A percentile compares a stretch with the other conserved stretches of the same genome.
Conservation (phyloP, 2,888 invertebrate species). For the Metallyticus violacea region DNA sequence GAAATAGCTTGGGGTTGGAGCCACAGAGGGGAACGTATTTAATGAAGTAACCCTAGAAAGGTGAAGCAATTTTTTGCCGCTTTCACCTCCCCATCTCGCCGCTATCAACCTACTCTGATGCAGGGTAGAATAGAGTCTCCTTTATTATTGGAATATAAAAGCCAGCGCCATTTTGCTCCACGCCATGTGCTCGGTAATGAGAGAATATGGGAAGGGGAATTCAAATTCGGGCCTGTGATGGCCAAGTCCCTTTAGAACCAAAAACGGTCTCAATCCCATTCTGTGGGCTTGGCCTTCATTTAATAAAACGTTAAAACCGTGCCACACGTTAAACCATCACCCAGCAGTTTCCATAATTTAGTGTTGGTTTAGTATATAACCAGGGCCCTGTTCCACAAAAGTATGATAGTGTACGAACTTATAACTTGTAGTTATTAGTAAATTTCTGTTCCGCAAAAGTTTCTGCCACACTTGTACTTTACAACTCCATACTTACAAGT, state of each 20-base stretch:
- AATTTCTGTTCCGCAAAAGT: no score
- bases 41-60: neutral
- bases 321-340: neutral
- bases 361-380: no score
- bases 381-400: no score
- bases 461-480: no score
- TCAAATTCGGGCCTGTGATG: neutral
- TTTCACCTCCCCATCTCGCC: neutral
- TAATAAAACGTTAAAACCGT: neutral
- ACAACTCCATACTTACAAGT: no score
- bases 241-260: neutral
- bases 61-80: neutral
- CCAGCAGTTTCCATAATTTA: neutral
- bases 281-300: neutral
- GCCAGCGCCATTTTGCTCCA: no score
- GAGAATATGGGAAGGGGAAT: neutral
- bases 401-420: no score
- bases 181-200: neutral
- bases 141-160: neutral
- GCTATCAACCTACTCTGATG: neutral
- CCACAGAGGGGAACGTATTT: neutral
- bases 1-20: neutral
- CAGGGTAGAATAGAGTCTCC: neutral
- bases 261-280: neutral
- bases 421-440: no score